Evolutionary conservation across 2,113 vertebrate genomes (phyloP).

Genomic region (Rhagologus leucostigma): DNA sequence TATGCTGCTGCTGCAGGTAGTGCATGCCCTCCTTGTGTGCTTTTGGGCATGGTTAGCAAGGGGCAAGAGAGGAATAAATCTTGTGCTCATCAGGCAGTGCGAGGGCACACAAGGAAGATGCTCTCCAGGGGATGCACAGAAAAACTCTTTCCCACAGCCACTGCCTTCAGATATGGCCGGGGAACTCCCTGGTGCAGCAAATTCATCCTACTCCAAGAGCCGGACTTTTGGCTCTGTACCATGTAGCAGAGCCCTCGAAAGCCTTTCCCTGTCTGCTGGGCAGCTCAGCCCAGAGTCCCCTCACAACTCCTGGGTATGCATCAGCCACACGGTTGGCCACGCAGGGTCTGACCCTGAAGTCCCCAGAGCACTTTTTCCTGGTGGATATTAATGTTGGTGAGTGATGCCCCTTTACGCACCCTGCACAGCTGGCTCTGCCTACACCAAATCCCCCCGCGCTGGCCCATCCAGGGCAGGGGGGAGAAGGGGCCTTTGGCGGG

Average conservation of each 20-base stretch:
- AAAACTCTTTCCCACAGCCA: background rate
- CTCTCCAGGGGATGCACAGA: background rate
- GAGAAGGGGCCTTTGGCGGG: conserved; percentile 20
- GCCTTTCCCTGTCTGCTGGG: background rate
- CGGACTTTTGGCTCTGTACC: background rate
- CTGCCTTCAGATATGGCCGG: background rate
- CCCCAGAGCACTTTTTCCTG: background rate
- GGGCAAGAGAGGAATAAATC: background rate
- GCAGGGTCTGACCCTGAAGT: background rate
- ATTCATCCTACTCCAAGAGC: background rate
- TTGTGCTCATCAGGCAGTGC: rapidly evolving
- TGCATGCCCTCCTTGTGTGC: background rate
- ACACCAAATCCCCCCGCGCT: background rate
- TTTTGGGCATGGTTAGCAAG: background rate
- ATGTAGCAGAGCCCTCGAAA: rapidly evolving
- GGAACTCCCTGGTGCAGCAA: background rate
- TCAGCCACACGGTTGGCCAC: background rate
- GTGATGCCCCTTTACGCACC: background rate
- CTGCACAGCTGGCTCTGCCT: background rate
- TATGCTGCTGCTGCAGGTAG: background rate
- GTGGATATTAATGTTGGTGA: background rate
- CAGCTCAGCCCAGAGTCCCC: background rate
- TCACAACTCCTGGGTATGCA: background rate
- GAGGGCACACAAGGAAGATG: background rate
- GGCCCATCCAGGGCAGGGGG: background rate